Base-by-base conservation (phyloP, 2,797 vertebrate genomes). In the Gymnocypris eckloni region DNA sequence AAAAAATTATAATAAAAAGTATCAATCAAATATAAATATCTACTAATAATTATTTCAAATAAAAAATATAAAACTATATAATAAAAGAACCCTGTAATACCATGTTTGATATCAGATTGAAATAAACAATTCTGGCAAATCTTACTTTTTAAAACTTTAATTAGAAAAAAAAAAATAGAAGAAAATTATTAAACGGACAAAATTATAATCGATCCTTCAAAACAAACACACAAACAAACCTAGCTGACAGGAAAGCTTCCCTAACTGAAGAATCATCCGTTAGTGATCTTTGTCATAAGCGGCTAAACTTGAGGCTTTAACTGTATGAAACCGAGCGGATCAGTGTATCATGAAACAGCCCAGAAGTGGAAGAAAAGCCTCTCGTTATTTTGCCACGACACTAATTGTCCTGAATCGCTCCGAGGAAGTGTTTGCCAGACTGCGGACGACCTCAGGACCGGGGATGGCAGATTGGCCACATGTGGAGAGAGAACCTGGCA, bases 331-430 rank as follows among this genome's bases (percentile, higher is more conserved):
- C 70, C 22, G 37, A 70, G 54, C 2, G 28, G 64, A 54, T 54
- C 3, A 25, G 33, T 41, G 66, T 70, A 90, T 92, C 80, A 91
- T 85, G 67, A 89, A 92, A 89, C 67, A 77, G 52, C 45, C 33
- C 84, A 86, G 11, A 83, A 90, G 88, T 88, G 88, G 79, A 90
- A 75, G 84, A 72, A 54, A 79, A 85, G 80, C 79, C 91, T 92
- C 85, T 86, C 87, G 87, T 93, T 92, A 91, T 89, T 92, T 88
- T 88, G 87, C 90, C 90, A 81, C 73, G 12, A 83, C 79, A 88
- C 92, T 93, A 93, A 94, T 92, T 93, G 87, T 83, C 66, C 83
- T 48, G 77, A 81, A 79, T 85, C 76, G 70, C 90, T 86, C 79
- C 82, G 90, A 54, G 39, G 78, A 56, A 88, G 81, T 88, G 87